phyloP scores from a whole-genome alignment of 1,140 invertebrate species.

The Cydia amplana region DNA sequence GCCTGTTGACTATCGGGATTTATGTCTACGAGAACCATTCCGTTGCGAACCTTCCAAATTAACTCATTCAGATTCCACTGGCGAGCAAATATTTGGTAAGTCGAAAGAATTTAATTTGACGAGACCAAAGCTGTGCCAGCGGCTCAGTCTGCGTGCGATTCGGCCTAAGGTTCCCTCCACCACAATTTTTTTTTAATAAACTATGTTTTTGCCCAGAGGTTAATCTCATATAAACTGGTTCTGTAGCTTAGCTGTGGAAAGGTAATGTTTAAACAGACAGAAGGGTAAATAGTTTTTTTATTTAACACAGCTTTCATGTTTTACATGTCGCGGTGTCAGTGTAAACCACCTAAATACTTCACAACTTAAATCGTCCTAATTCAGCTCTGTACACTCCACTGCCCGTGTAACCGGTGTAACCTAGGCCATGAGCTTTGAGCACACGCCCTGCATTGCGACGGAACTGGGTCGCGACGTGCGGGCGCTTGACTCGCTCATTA shows the following conservation, averaged over 20 bases:
- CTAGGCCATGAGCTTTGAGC: not conserved
- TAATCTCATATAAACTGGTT: too few species aligned
- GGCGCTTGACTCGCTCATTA: not conserved
- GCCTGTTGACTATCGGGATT: not conserved
- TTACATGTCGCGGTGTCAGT: too few species aligned
- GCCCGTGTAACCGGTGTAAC: slow-evolving; percentile 10
- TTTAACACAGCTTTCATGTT: too few species aligned
- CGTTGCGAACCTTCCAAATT: not conserved
- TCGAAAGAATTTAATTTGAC: not conserved
- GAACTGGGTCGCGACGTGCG: not conserved
- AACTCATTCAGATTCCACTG: not conserved
- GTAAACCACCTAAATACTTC: too few species aligned
- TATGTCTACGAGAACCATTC: not conserved
- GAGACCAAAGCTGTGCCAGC: not conserved
- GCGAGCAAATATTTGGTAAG: not conserved
- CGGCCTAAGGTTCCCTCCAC: too few species aligned
- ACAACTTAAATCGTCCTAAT: not conserved
- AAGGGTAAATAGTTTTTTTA: too few species aligned
- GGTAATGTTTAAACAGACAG: too few species aligned
- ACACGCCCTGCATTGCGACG: slow-evolving; percentile 1
- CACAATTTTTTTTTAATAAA: too few species aligned
- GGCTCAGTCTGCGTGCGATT: too few species aligned
- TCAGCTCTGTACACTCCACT: not conserved
- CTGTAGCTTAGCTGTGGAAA: too few species aligned
- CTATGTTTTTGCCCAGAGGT: too few species aligned